Evolutionary conservation across 2,113 vertebrate genomes (phyloP), one percentile per base, ranked within the genome.

Genomic region (Epinephelus lanceolatus): DNA sequence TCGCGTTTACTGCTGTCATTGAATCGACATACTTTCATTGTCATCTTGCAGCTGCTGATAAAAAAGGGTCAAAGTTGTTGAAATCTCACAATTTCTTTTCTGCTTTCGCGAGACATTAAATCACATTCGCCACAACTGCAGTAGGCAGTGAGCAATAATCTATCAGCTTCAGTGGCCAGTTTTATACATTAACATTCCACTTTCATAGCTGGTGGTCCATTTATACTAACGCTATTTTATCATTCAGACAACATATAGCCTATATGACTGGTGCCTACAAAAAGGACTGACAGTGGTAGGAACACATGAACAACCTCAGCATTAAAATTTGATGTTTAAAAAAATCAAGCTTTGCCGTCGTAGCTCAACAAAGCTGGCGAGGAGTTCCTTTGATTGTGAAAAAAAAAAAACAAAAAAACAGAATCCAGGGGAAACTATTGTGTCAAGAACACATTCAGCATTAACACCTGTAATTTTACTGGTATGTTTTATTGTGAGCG

Each of bases 401-500:
- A 71, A 63, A 27, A 63, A 27, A 18, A 40, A 63, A 27, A 17
- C 25, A 71, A 74, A 71, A 63, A 27, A 18, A 17, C 4, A 40
- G n/a, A 5, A 5, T 11, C 7, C 33, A 8, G 15, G 23, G 10
- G 15, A 82, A 59, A 27, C 51, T 30, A 18, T 21, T 17, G 55
- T 30, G 42, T 23, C 47, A 40, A 76, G 73, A 69, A 53, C 45
- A 25, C 14, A 60, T 74, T 63, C 40, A 45, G 30, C 17, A 5
- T 47, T 77, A 18, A 25, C 37, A 63, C 74, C 69, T 55, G 27
- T 70, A 81, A 66, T 52, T 73, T 83, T 67, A 63, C 6, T 52
- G 52, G 47, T 21, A 71, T 55, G 47, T 60, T 71, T 82, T 25
- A 71, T 53, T 51, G n/a, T 18, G 47, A 66, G 69, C 25, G 5